These are phyloP conservation scores for Perccottus glenii DNA, from an alignment of 2,113 vertebrate species.

Conservation along the genomic window DNA sequence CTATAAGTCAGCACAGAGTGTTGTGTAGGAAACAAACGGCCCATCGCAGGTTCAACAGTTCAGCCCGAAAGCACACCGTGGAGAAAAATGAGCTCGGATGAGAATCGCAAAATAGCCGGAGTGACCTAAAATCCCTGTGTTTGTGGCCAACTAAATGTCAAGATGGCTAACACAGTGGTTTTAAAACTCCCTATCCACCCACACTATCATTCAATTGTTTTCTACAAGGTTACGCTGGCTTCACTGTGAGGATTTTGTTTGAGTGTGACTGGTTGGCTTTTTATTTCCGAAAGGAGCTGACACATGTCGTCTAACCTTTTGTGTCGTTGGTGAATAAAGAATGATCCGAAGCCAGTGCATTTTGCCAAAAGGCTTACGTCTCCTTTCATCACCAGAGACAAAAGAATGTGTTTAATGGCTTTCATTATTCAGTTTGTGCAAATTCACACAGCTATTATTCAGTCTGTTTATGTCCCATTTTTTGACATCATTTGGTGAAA, in stretches of 20 bases:
- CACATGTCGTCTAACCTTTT: not conserved
- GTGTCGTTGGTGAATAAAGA: not conserved
- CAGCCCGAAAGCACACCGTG: not conserved
- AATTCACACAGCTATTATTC: not conserved
- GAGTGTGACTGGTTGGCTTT: not conserved
- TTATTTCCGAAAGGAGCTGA: not conserved
- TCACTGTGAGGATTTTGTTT: not conserved
- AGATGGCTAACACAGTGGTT: not conserved
- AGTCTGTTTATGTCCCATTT: not conserved
- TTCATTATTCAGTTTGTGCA: not conserved
- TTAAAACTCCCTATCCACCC: not conserved
- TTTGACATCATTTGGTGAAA: not conserved
- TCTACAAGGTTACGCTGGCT: not conserved
- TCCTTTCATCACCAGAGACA: not conserved
- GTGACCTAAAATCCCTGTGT: not conserved
- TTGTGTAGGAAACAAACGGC: slow-evolving; percentile 3
- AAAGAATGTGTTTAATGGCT: not conserved
- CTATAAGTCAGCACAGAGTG: slow-evolving; percentile 30
- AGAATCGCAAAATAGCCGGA: not conserved
- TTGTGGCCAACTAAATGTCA: not conserved
- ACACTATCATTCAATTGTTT: not conserved
- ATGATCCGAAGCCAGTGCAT: not conserved
- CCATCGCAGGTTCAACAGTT: slow-evolving; percentile 20
- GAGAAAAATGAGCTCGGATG: not conserved
- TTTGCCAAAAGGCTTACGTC: not conserved